phyloP scores from a whole-genome alignment of 2,888 invertebrate genomes.

The Monochamus alternatus region DNA sequence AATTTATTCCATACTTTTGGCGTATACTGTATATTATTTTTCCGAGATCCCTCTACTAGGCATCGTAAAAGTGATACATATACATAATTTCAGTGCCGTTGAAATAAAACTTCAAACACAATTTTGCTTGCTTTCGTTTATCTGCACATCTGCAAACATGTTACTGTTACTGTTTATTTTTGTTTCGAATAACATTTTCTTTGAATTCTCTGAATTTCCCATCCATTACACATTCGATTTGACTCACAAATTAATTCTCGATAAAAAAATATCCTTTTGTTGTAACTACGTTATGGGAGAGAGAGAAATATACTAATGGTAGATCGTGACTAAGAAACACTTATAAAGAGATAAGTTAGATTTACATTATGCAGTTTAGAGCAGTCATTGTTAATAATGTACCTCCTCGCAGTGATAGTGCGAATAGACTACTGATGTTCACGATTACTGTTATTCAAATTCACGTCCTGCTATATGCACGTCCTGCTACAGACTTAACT shows the following conservation, averaged over 20 bases:
- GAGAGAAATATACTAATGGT: conserved; percentile 4
- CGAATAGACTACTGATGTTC: conserved; percentile 21
- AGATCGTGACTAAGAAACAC: conserved; percentile 9
- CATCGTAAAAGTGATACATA: too few species aligned
- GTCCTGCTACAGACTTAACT: background rate
- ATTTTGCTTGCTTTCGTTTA: too few species aligned
- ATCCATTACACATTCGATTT: background rate
- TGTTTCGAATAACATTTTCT: too few species aligned
- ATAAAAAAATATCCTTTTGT: background rate
- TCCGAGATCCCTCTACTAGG: too few species aligned
- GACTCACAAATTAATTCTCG: background rate
- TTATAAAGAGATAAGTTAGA: conserved; percentile 15
- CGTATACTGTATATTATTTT: too few species aligned
- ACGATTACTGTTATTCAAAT: conserved; percentile 11
- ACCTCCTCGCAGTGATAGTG: conserved; percentile 4
- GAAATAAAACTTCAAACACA: too few species aligned
- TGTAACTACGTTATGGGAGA: background rate
- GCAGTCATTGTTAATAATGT: conserved; percentile 6
- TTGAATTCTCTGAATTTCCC: too few species aligned
- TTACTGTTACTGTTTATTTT: too few species aligned
- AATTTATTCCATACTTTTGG: too few species aligned
- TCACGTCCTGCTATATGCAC: too few species aligned
- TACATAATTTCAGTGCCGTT: too few species aligned
- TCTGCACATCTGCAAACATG: too few species aligned
- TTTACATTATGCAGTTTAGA: conserved; percentile 25